Base-by-base conservation (phyloP, 2,888 invertebrate species). In the Autographa gamma region DNA sequence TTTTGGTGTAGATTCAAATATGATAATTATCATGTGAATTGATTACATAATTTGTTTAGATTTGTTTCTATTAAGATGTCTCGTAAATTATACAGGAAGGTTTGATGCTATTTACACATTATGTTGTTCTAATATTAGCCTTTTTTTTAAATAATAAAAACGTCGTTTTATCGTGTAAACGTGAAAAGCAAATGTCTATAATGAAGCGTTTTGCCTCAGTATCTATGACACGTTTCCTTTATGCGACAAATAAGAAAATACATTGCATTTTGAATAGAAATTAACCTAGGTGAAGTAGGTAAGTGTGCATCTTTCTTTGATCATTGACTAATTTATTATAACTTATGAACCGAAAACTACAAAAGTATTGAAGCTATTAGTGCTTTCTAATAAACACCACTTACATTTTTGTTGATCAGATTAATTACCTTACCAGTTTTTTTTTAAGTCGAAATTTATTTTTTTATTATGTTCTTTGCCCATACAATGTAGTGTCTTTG, bases 101-200 rank as follows among this genome's bases (percentile, higher is more conserved):
- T 4, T 13, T 25, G n/a, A 43, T 32, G 60, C 19, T 32, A 31
- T 31, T 62, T 14, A 56, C 34, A 25, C 3, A 25, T 64, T 52
- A 38, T 63, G 19, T 38, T 32, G 52, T 68, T 68, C 19, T 68
- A n/a, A 59, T 38, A 41, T 52, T 19, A 61, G 18, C 19, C 59
- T 62, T 59, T n/a, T 79, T 66, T 58, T 66, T 38, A 41, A 70
- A 74, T 43, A 48, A n/a, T 38, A 63, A 34, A n/a, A 66, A 67
- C 60, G 59, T 19, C 63, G 19, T 59, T 77, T 75, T 79, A 69
- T 68, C 66, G 54, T 38, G 60, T 56, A 71, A 65, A 71, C 71
- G 69, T 73, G 70, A 73, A 74, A 71, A 66, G 62, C 31, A 68
- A 82, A 80, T 81, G 75, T 70, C 34, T 58, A 19, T 48, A 66